phyloP scores from a whole-genome alignment of 2,797 vertebrate species.

The Anas acuta region DNA sequence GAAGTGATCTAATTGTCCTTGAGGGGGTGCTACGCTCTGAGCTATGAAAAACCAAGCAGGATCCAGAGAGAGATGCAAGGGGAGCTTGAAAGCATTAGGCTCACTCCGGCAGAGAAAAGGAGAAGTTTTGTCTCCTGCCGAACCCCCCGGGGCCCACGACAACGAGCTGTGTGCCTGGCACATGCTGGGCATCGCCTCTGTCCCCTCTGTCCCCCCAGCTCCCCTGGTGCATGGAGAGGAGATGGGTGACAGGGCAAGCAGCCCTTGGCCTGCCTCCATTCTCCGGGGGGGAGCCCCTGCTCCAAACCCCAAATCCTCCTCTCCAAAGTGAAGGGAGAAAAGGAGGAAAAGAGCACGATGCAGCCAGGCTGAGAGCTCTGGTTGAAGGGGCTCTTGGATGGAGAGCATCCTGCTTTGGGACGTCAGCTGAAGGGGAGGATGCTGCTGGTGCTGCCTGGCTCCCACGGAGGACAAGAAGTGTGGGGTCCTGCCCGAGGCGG shows the following conservation, averaged over 20 bases:
- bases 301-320: background rate
- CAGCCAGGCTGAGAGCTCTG: background rate
- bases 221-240: background rate
- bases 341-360: background rate
- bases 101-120: background rate
- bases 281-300: background rate
- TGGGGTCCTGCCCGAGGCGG: background rate
- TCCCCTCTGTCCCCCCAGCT: background rate
- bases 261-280: background rate
- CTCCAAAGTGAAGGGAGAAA: background rate
- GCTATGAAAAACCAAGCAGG: constrained; percentile 22
- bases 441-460: no score
- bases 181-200: background rate
- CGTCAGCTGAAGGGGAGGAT: background rate
- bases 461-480: no score
- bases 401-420: background rate
- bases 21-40: constrained; percentile 66
- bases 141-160: background rate
- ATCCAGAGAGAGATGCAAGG: rapidly evolving
- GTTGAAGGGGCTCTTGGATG: background rate
- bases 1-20: constrained; percentile 66
- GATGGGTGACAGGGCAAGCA: background rate
- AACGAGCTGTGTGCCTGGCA: background rate
- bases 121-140: background rate
- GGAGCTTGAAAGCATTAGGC: background rate